phyloP scores from a whole-genome alignment of 2,888 invertebrate genomes.

The Campopleginae sp. region DNA sequence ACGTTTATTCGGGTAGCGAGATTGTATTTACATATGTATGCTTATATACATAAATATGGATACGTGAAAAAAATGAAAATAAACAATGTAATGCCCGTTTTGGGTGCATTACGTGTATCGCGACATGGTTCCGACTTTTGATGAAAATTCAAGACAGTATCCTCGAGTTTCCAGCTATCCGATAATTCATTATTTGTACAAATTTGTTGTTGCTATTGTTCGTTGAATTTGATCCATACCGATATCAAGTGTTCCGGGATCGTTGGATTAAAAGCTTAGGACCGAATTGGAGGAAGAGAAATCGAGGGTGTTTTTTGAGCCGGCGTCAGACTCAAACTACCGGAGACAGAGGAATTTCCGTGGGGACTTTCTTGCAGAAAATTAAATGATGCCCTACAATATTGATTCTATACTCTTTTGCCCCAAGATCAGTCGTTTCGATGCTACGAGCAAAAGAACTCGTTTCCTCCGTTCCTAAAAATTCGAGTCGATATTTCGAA shows the following conservation, averaged over 20 bases:
- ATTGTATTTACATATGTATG: conserved; percentile 31
- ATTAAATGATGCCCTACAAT: neutral
- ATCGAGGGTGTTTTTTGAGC: neutral
- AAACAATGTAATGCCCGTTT: conserved; percentile 12
- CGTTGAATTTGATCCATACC: conserved; percentile 52
- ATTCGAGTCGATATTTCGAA: neutral
- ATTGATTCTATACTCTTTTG: neutral
- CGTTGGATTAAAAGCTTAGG: neutral
- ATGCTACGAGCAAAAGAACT: neutral
- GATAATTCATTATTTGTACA: conserved; percentile 43
- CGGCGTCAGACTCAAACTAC: neutral
- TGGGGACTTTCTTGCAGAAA: neutral
- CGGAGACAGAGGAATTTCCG: neutral
- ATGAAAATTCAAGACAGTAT: conserved; percentile 46
- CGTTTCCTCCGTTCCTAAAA: too few species aligned
- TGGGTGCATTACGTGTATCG: conserved; percentile 46
- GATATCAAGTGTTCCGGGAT: neutral
- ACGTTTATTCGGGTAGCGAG: neutral
- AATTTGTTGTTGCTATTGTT: conserved; percentile 55
- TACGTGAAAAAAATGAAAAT: conserved; percentile 41
- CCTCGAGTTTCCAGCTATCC: conserved; percentile 39
- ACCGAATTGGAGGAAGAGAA: neutral
- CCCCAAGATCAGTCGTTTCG: neutral
- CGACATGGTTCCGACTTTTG: conserved; percentile 31
- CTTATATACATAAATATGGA: conserved; percentile 36